Percentiles rank a stretch among this genome's conserved stretches.
Evolutionary conservation across 2,797 vertebrate genomes (phyloP).

Genomic region (Neoniphon sammara): DNA sequence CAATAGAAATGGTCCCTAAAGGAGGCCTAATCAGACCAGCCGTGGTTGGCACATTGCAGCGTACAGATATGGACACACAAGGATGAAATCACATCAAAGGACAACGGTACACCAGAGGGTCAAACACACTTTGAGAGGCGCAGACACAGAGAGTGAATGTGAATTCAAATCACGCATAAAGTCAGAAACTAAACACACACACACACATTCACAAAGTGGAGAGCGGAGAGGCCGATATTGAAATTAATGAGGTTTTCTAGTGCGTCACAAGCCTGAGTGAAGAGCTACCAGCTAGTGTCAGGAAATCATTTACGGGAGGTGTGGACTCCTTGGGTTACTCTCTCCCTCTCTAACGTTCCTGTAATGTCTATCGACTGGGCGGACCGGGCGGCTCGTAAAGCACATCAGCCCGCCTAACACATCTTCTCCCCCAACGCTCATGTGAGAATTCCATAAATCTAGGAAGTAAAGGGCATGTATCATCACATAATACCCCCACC

Average conservation of each 20-base stretch:
- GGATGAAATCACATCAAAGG: conserved; percentile 22
- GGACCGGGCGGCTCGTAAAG: conserved; percentile 52
- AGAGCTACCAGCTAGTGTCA: conserved; percentile 39
- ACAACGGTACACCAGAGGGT: background rate
- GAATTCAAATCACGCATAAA: too few species aligned
- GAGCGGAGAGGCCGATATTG: conserved; percentile 2
- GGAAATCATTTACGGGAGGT: conserved; percentile 56
- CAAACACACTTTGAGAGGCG: background rate
- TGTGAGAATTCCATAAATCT: conserved; percentile 61
- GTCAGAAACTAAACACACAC: background rate
- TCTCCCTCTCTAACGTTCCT: conserved; percentile 35
- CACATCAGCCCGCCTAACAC: conserved; percentile 45
- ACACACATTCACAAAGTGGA: conserved; percentile 17
- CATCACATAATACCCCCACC: conserved; percentile 28
- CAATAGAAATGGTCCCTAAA: conserved; percentile 30
- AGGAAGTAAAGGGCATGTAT: conserved; percentile 46
- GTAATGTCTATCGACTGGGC: conserved; percentile 58
- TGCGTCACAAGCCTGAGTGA: conserved; percentile 37
- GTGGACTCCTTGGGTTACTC: conserved; percentile 45
- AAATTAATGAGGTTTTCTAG: conserved; percentile 48
- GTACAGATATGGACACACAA: background rate
- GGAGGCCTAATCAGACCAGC: conserved; percentile 3
- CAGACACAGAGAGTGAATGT: background rate
- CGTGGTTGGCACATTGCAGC: background rate
- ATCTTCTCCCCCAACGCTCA: conserved; percentile 21